Conservation (phyloP, 2,797 vertebrate genomes). For the Argentina silus region DNA sequence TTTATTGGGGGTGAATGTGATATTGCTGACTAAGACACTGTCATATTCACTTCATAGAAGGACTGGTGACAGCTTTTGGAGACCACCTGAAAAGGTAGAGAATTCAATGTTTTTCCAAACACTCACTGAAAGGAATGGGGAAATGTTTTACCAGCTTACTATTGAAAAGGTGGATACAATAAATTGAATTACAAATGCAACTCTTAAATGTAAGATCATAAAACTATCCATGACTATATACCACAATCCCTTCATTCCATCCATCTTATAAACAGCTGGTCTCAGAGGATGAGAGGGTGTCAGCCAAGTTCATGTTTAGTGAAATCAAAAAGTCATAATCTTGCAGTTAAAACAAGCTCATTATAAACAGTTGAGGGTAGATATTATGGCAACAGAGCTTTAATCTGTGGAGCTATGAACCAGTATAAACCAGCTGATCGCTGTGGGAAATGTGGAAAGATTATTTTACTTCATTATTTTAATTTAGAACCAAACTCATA, state of each 20-base stretch:
- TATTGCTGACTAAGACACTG: slow-evolving; percentile 35
- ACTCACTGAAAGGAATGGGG: slow-evolving; percentile 13
- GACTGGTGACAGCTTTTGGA: slow-evolving; percentile 10
- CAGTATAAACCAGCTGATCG: slow-evolving; percentile 7
- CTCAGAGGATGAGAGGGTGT: slow-evolving; percentile 28
- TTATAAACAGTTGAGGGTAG: slow-evolving; percentile 41
- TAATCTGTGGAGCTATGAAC: slow-evolving; percentile 59
- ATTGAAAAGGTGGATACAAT: neutral
- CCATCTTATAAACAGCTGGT: neutral
- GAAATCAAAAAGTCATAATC: slow-evolving; percentile 50
- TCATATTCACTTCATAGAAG: slow-evolving; percentile 42
- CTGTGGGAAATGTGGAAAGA: slow-evolving; percentile 9
- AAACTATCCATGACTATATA: neutral
- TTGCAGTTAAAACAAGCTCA: slow-evolving; percentile 56
- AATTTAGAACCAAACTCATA: neutral
- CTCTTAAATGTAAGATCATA: neutral
- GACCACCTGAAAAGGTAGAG: slow-evolving; percentile 24
- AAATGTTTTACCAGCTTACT: neutral
- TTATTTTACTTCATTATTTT: neutral
- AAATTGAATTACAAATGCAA: neutral
- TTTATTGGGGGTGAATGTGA: slow-evolving; percentile 17
- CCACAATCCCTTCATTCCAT: neutral
- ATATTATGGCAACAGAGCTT: slow-evolving; percentile 55
- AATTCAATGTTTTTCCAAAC: slow-evolving; percentile 30
- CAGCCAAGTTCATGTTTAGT: slow-evolving; percentile 64